Base-by-base conservation (phyloP, 1,140 invertebrate species). In the Drosophila arawakana region DNA sequence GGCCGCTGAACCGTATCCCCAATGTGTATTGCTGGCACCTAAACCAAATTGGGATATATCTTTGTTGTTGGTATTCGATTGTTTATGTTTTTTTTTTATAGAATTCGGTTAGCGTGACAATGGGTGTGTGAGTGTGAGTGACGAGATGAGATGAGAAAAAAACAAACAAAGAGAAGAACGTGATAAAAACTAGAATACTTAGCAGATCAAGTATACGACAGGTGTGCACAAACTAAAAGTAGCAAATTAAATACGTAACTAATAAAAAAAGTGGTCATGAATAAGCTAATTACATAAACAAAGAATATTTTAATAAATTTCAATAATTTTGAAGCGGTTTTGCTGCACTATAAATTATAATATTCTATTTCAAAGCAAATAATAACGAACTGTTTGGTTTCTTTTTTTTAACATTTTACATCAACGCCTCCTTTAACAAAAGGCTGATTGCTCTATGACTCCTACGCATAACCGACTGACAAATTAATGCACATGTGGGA, bases 1-100 rank as follows among this genome's bases (percentile, higher is more conserved):
- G n/a, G 96, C 95, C 8, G 96, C 95, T n/a, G 96, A 95, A 4
- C 96, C 95, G 85, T 97, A 97, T 43, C 96, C 96, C 96, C 96
- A 97, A 77, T 96, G 95, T 3, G 96, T 96, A 90, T 97, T 97
- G 69, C 96, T 94, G 71, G 95, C 95, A 82, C 96, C 95, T 91
- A 96, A 91, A 44, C 96, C 95, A 85, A 96, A 96, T 92, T 96
- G 95, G 52, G 95, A 95, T 95, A 96, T 95, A 92, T 96, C 96
- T 54, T 73, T 67, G 35, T 65, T 43, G 44, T 75, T 55, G n/a
- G 11, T 59, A 69, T 58, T 67, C 41, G 15, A 50, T 59, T 68
- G 39, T 44, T 41, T 13, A 60, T 61, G 30, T 54, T 25, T n/a
- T 6, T 49, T 15, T 54, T 18, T 41, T 6, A 66, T 5, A 7